A percentile compares a stretch with the other conserved stretches of the same genome.
phyloP scores from a whole-genome alignment of 2,797 vertebrate species.

The Allobates femoralis region DNA sequence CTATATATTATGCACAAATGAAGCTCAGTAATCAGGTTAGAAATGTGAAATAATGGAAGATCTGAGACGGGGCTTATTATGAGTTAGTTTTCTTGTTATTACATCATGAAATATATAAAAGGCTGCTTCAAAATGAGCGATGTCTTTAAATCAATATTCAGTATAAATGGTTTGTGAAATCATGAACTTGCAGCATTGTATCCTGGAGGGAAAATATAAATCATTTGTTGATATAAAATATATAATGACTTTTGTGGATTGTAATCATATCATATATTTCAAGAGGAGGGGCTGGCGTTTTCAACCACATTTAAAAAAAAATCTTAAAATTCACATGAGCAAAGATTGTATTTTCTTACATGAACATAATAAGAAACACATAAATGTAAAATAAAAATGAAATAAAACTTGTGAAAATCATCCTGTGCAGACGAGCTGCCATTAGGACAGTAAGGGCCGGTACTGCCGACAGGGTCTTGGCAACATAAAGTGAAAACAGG shows the following conservation, averaged over 20 bases:
- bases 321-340: background rate
- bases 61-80: conserved; percentile 18
- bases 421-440: too few species aligned
- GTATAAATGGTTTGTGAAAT: conserved; percentile 22
- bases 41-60: conserved; percentile 16
- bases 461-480: too few species aligned
- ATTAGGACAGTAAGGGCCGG: too few species aligned
- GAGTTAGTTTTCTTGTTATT: background rate
- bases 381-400: background rate
- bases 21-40: conserved; percentile 25
- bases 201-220: conserved; percentile 32
- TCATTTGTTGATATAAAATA: conserved; percentile 9
- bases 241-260: conserved; percentile 7
- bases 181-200: conserved; percentile 20
- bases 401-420: too few species aligned
- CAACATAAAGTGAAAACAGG: too few species aligned
- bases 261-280: background rate
- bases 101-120: conserved; percentile 4
- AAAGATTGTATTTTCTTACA: background rate
- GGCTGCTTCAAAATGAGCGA: background rate
- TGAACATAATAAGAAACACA: background rate
- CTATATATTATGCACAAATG: conserved; percentile 26
- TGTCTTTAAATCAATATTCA: conserved; percentile 4
- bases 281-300: too few species aligned
- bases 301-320: background rate